Evolutionary conservation across 1,140 invertebrate genomes (phyloP), one percentile per base, ranked within the genome.

Genomic region (Caenorhabditis remanei): DNA sequence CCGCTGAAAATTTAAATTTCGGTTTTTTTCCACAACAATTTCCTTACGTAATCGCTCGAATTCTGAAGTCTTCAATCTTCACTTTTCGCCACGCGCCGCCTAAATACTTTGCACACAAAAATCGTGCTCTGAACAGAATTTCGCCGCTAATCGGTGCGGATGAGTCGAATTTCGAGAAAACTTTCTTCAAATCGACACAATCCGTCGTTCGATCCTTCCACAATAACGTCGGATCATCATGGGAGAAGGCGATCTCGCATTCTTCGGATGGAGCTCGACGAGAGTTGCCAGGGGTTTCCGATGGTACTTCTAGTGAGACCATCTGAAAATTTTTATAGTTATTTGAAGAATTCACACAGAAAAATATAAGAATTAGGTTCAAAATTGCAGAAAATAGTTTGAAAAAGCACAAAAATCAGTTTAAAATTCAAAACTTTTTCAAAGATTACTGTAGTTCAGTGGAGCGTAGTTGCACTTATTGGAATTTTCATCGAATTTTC

Each of bases 61-160:
- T 55, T 16, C 50, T n/a, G 71, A 89, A 89, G 21, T 88, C 87
- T 11, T 88, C 63, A 19, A 85, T 85, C 21, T 50, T 46, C 16
- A 88, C 63, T 55, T 83, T 79, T 24, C 61, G 87, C 88, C 88
- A 89, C 16, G 86, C 83, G 7, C 88, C 88, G 41, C 88, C 88
- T 24, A 89, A 53, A 83, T 89, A 89, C 48, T 89, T 88, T 2
- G 86, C 83, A 55, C 88, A 89, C 13, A 89, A 85, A 53, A 88
- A 87, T 19, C 71, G 83, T 7, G 88, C 87, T 48, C 79, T 21
- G 56, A 41, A 71, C 11, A 88, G n/a, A 48, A 89, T 85, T 53
- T 89, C 88, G 40, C 41, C 65, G 41, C 88, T 79, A 41, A 89
- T 86, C 24, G 83, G 82, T 11, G 61, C 75, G 6, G 85, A 83